These are phyloP conservation scores for Ecliptopera silaceata DNA, from an alignment of 2,888 invertebrate species.

Conservation along the genomic window DNA sequence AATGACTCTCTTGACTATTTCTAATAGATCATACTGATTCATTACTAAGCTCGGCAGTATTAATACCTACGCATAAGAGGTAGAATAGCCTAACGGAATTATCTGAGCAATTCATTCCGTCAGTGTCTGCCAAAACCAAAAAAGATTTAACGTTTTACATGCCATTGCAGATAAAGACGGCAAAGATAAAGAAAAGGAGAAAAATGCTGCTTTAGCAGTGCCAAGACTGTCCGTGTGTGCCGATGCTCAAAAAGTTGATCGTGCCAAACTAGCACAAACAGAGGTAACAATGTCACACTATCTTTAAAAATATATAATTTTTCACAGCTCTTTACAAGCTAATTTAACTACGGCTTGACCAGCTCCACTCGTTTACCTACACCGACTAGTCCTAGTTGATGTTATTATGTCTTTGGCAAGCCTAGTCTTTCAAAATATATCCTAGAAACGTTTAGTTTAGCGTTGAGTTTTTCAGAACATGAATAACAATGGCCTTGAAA, in stretches of 20 bases:
- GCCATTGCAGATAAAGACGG: slow-evolving; percentile 87
- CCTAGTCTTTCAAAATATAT: no score
- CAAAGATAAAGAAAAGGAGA: slow-evolving; percentile 91
- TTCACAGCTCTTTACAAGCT: not conserved
- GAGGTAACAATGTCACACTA: slow-evolving; percentile 84
- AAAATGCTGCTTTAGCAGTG: slow-evolving; percentile 89
- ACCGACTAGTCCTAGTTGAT: no score
- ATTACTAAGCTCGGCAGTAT: no score
- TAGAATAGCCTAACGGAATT: slow-evolving; percentile 1
- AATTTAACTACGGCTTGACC: not conserved
- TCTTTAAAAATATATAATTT: not conserved
- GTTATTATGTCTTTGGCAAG: no score
- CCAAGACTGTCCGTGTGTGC: slow-evolving; percentile 96
- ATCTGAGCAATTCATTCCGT: slow-evolving; percentile 3
- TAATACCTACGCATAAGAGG: not conserved
- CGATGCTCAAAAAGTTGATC: slow-evolving; percentile 96
- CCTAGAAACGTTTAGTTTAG: no score
- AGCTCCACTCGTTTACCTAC: no score
- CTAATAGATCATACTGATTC: no score
- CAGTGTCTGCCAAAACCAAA: not conserved
- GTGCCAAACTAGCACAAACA: slow-evolving; percentile 95
- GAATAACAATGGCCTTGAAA: no score
- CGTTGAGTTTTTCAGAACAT: no score
- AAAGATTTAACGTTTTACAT: not conserved
- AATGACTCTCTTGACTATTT: no score